Conservation (phyloP, 2,888 invertebrate genomes). For the Drosophila dives region DNA sequence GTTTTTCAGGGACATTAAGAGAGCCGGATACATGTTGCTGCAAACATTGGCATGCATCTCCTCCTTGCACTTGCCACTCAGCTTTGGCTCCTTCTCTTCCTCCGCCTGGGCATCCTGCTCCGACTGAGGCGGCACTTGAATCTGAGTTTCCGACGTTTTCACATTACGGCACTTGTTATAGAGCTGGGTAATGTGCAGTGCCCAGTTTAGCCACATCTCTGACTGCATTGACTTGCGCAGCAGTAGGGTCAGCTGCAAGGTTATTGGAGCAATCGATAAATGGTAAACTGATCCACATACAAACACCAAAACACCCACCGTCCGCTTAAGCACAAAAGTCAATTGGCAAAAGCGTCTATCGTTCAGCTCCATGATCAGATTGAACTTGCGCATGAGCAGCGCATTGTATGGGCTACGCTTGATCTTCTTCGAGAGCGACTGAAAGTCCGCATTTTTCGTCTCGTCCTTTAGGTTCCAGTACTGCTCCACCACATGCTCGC, state of each 20-base stretch:
- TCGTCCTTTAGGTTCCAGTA: constrained; percentile 82
- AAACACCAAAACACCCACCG: constrained; percentile 59
- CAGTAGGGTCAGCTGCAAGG: constrained; percentile 70
- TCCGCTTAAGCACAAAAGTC: constrained; percentile 83
- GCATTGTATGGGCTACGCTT: constrained; percentile 84
- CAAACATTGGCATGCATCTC: constrained; percentile 86
- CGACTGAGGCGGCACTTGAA: constrained; percentile 6
- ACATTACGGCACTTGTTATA: constrained; percentile 79
- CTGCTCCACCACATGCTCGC: constrained; percentile 78
- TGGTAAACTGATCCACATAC: too few relatives aligned
- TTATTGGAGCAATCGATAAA: neutral
- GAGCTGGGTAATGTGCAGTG: constrained; percentile 77
- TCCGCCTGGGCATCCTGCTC: constrained; percentile 25
- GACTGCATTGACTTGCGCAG: constrained; percentile 80
- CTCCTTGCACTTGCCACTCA: constrained; percentile 56
- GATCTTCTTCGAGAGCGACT: constrained; percentile 81
- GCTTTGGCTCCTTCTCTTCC: constrained; percentile 49
- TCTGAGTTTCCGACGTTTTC: constrained; percentile 20
- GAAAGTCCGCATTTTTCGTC: constrained; percentile 77
- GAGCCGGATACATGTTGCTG: constrained; percentile 91
- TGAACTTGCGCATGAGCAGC: constrained; percentile 79
- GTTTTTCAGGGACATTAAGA: constrained; percentile 89
- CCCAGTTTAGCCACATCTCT: constrained; percentile 80
- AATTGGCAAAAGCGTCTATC: constrained; percentile 82
- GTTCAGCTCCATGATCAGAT: constrained; percentile 78